A percentile compares a stretch with the other conserved stretches of the same genome.
Conservation (phyloP, 2,888 invertebrate species). For the Stenodema calcarata region DNA sequence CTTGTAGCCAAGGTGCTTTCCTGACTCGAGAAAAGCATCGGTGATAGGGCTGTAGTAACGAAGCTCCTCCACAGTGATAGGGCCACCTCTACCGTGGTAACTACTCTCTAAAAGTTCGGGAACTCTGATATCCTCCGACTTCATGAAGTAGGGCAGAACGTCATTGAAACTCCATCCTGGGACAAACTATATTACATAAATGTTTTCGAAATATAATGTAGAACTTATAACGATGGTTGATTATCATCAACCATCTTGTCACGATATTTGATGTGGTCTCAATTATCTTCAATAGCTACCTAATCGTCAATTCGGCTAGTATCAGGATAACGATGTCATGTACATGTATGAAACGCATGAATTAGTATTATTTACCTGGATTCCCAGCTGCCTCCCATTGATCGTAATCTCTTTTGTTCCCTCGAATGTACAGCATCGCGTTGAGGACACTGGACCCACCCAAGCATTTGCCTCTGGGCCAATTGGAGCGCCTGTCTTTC, state of each 20-base stretch:
- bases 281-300: too few relatives aligned
- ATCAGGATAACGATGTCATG: too few relatives aligned
- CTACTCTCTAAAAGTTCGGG: slow-evolving; percentile 67
- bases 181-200: not conserved
- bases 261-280: too few relatives aligned
- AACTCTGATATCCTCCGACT: slow-evolving; percentile 79
- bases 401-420: slow-evolving; percentile 84
- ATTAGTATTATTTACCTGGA: slow-evolving; percentile 52
- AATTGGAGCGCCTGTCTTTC: slow-evolving; percentile 61
- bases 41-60: slow-evolving; percentile 74
- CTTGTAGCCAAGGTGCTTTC: slow-evolving; percentile 73
- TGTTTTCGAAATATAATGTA: not conserved
- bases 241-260: too few relatives aligned
- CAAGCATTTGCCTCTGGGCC: slow-evolving; percentile 66
- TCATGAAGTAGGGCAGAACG: slow-evolving; percentile 78
- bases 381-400: slow-evolving; percentile 79
- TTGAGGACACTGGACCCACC: slow-evolving; percentile 84
- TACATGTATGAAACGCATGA: too few relatives aligned
- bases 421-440: slow-evolving; percentile 88
- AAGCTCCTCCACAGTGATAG: slow-evolving; percentile 75
- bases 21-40: slow-evolving; percentile 73
- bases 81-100: slow-evolving; percentile 76
- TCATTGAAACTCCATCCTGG: slow-evolving; percentile 77
- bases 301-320: too few relatives aligned
- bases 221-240: not conserved